A percentile compares a stretch with the other conserved stretches of the same genome.
Evolutionary conservation across 2,797 vertebrate species (phyloP).

Genomic region (Scolopax bukidnonensis): DNA sequence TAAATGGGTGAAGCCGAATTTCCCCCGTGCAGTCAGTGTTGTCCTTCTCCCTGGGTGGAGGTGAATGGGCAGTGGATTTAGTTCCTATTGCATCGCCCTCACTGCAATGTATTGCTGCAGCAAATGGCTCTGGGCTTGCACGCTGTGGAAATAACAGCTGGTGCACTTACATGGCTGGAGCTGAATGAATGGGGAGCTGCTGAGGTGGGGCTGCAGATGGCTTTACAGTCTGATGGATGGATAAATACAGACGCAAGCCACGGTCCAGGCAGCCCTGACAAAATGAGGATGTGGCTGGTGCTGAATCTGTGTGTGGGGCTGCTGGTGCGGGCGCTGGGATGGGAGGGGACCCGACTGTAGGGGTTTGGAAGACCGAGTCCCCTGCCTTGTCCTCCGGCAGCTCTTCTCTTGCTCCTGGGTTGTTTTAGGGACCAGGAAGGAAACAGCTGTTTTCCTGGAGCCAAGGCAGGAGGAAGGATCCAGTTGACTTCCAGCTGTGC

Average conservation of each 20-base stretch:
- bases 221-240: not conserved
- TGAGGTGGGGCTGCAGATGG: not conserved
- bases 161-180: not conserved
- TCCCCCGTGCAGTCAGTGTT: not conserved
- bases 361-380: not conserved
- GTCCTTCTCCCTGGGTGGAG: conserved; percentile 10
- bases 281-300: not conserved
- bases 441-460: conserved; percentile 18
- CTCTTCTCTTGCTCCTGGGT: not conserved
- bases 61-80: not conserved
- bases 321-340: not conserved
- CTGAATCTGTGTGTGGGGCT: not conserved
- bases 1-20: not conserved
- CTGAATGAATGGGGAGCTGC: not conserved
- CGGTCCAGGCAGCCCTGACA: not conserved
- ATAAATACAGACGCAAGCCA: not conserved
- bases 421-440: conserved; percentile 28
- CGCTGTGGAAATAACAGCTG: not conserved
- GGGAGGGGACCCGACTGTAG: not conserved
- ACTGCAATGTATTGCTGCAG: not conserved
- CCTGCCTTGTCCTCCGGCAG: not conserved
- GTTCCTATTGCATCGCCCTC: not conserved
- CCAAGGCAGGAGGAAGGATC: not conserved
- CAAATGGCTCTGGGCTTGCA: not conserved
- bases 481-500: conserved; percentile 43